These are phyloP conservation scores for Holothuria leucospilota DNA, from an alignment of 53 echinoderm and acorn worm genomes.

Conservation along the genomic window DNA sequence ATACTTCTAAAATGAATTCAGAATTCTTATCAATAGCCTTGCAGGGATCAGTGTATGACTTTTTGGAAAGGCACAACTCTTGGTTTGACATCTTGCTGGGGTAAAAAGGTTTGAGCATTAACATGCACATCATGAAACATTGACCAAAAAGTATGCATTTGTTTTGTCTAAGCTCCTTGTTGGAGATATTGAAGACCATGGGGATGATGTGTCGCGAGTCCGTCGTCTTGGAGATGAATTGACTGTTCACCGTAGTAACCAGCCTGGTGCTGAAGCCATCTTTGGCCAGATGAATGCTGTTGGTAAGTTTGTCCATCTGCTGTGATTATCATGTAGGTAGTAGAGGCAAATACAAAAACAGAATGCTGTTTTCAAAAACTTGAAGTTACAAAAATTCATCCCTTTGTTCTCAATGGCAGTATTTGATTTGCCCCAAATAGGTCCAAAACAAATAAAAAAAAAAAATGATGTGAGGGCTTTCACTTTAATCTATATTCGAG, in stretches of 20 bases:
- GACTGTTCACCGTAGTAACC: conserved; percentile 75
- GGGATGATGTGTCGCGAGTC: conserved; percentile 68
- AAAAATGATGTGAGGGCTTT: no score
- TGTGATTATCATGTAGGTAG: no score
- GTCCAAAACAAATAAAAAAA: no score
- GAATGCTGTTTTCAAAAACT: no score
- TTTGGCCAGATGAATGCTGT: conserved; percentile 75
- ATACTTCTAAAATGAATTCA: not conserved
- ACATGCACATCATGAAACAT: no score
- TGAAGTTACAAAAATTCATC: no score
- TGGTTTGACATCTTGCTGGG: no score
- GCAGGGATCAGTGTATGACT: not conserved
- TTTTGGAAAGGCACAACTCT: not conserved
- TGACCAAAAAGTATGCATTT: not conserved
- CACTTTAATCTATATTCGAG: no score
- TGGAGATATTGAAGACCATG: conserved; percentile 83
- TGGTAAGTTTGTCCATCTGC: conserved; percentile 54
- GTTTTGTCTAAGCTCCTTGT: conserved; percentile 66
- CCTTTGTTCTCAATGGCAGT: no score
- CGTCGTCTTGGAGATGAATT: conserved; percentile 84
- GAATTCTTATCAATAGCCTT: not conserved
- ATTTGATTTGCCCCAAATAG: no score
- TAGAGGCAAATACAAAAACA: no score
- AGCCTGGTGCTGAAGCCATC: conserved; percentile 92
- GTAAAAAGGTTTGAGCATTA: no score